Evolutionary conservation across 1,140 invertebrate genomes (phyloP).

Genomic region (Helicoverpa armigera): DNA sequence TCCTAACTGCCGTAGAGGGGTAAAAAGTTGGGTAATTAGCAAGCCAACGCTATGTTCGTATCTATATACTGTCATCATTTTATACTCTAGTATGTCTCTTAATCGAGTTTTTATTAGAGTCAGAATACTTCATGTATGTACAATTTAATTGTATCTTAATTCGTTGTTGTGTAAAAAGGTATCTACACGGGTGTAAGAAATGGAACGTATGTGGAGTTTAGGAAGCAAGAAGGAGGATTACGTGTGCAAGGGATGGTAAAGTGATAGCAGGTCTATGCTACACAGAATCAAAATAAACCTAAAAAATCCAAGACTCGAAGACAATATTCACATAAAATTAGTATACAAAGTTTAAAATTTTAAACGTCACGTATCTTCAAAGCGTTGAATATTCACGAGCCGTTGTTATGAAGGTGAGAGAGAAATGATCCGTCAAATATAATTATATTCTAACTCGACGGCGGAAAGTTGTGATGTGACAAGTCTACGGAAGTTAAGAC

Average conservation of each 20-base stretch:
- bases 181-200: not conserved
- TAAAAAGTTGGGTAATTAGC: not conserved
- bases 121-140: not conserved
- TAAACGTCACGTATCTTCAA: not conserved
- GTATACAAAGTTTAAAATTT: not conserved
- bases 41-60: not conserved
- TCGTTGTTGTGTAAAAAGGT: not conserved
- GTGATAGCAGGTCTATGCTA: too few species aligned
- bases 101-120: not conserved
- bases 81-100: not conserved
- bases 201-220: too few species aligned
- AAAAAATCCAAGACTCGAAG: too few species aligned
- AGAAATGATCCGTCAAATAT: slow-evolving; percentile 12
- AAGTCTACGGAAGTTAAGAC: not conserved
- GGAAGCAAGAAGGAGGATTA: too few species aligned
- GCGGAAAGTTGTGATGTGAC: not conserved
- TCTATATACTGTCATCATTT: not conserved
- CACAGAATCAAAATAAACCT: too few species aligned
- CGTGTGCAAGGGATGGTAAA: too few species aligned
- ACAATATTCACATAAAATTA: too few species aligned
- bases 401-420: not conserved
- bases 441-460: not conserved
- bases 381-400: slow-evolving; percentile 2
- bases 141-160: not conserved
- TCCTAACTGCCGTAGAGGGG: too few species aligned